Percentiles rank a stretch among this genome's conserved stretches.
Evolutionary conservation across 1,140 invertebrate species (phyloP).

Genomic region (Bombus huntii): DNA sequence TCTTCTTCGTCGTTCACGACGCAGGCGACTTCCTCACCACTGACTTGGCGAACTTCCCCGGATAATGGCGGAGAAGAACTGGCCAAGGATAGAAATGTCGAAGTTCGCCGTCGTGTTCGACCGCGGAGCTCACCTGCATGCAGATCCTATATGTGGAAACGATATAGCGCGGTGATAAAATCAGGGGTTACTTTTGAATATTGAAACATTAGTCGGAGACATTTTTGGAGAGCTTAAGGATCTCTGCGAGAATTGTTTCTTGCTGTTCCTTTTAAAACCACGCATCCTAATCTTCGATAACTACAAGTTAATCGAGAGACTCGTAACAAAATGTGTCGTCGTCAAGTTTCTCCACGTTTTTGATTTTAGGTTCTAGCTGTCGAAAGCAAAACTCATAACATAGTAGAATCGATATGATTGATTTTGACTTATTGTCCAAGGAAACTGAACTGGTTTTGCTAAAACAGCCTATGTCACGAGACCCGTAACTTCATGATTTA

Average conservation of each 20-base stretch:
- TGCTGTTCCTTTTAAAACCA: no score
- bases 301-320: no score
- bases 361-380: no score
- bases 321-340: no score
- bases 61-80: conserved; percentile 26
- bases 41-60: conserved; percentile 28
- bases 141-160: neutral
- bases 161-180: neutral
- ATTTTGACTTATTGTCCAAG: neutral
- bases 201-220: neutral
- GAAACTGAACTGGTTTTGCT: neutral
- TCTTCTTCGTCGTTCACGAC: conserved; percentile 11
- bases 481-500: no score
- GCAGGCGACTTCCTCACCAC: conserved; percentile 33
- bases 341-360: neutral
- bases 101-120: conserved; percentile 32
- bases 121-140: neutral
- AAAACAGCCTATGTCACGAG: no score
- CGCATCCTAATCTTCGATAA: no score
- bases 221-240: neutral
- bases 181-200: neutral
- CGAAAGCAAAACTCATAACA: neutral
- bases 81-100: conserved; percentile 47
- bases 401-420: neutral
- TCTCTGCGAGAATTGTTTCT: neutral